Conservation (phyloP, 2,113 vertebrate species). For the human (Homo sapiens) region DNA sequence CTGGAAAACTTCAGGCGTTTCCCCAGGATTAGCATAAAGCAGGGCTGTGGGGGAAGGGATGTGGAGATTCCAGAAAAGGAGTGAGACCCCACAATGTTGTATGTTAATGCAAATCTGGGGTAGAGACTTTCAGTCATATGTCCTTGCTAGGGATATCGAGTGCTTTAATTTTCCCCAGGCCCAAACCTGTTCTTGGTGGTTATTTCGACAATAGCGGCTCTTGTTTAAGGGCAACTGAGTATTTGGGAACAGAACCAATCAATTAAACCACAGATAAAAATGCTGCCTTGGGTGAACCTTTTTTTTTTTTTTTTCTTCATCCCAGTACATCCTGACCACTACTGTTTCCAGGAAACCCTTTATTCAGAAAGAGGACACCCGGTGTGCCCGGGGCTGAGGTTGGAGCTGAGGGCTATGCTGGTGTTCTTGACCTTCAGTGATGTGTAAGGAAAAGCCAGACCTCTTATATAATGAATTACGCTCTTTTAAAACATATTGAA, state of each 20-base stretch:
- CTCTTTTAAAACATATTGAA: background rate
- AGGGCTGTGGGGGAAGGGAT: background rate
- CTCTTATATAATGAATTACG: background rate
- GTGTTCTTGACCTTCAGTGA: background rate
- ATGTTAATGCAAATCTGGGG: background rate
- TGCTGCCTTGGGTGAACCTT: background rate
- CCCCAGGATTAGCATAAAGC: background rate
- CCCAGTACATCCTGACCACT: background rate
- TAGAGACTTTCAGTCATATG: background rate
- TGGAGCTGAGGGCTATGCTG: background rate
- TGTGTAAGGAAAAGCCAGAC: background rate
- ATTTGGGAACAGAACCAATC: constrained; percentile 32
- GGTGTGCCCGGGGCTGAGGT: background rate
- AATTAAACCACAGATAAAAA: constrained; percentile 24
- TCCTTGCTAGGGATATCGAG: background rate
- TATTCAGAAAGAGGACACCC: background rate
- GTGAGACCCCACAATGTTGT: rapidly evolving
- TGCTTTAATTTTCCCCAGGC: background rate
- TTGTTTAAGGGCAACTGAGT: constrained; percentile 4
- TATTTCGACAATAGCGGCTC: background rate
- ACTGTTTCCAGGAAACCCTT: constrained; percentile 41
- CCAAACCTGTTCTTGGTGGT: background rate
- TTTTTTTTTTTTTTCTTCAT: background rate
- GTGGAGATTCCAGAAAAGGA: background rate
- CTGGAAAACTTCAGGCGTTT: background rate